Evolutionary conservation across 2,888 invertebrate species (phyloP).

Genomic region (Phalangium opilio): DNA sequence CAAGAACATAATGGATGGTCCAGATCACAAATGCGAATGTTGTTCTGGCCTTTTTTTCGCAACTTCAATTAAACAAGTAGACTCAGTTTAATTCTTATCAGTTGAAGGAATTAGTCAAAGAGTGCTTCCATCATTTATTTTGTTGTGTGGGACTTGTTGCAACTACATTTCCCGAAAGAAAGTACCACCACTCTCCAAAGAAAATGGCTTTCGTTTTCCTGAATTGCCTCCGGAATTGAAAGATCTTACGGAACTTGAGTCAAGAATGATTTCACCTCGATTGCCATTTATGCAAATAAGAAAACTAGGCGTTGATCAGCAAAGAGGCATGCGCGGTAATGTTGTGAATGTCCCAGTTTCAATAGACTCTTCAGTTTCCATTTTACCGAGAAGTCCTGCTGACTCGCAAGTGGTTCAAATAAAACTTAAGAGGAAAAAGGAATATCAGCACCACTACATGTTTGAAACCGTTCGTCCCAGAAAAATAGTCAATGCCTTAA

Average conservation of each 20-base stretch:
- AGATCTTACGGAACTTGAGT: conserved; percentile 22
- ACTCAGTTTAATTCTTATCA: not conserved
- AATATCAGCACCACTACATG: too few relatives aligned
- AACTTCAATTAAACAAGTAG: not conserved
- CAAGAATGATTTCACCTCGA: conserved; percentile 26
- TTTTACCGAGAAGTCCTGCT: too few relatives aligned
- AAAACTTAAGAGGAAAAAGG: too few relatives aligned
- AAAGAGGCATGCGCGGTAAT: conserved; percentile 17
- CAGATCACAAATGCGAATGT: not conserved
- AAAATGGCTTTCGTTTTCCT: not conserved
- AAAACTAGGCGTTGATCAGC: conserved; percentile 23
- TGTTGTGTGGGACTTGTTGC: too few relatives aligned
- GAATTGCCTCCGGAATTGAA: not conserved
- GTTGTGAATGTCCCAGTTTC: conserved; percentile 25
- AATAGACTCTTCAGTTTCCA: not conserved
- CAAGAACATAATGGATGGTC: not conserved
- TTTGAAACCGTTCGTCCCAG: too few relatives aligned
- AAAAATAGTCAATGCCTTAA: too few relatives aligned
- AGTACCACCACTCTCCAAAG: too few relatives aligned
- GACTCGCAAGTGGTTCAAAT: too few relatives aligned
- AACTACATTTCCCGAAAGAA: too few relatives aligned
- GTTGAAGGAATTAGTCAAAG: too few relatives aligned
- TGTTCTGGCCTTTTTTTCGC: not conserved
- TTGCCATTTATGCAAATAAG: conserved; percentile 29
- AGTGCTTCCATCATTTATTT: too few relatives aligned